Evolutionary conservation across 1,140 invertebrate species (phyloP).

Genomic region (Aleiodes sp.): DNA sequence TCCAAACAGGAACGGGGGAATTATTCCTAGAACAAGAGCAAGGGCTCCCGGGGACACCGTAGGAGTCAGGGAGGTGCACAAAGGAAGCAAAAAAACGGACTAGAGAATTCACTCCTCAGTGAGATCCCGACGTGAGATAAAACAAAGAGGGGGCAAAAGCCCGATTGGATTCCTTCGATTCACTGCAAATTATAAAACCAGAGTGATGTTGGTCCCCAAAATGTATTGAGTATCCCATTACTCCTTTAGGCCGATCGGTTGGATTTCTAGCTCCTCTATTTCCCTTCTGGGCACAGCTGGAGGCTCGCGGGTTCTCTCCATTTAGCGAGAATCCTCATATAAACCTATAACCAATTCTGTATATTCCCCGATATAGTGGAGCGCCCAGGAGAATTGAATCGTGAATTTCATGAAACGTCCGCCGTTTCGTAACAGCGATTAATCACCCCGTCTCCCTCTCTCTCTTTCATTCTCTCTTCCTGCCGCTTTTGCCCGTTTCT

Average conservation of each 20-base stretch:
- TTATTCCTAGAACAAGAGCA: conserved; percentile 21
- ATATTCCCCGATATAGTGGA: conserved; percentile 18
- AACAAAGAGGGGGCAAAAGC: conserved; percentile 14
- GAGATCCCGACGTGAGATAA: conserved; percentile 55
- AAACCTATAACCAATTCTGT: conserved; percentile 10
- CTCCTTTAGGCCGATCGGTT: background rate
- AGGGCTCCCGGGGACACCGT: background rate
- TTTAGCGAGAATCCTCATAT: conserved; percentile 16
- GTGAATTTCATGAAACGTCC: conserved; percentile 33
- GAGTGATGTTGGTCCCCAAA: background rate
- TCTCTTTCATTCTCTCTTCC: too few species aligned
- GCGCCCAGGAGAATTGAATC: conserved; percentile 24
- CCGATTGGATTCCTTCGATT: background rate
- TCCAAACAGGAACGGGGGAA: conserved; percentile 23
- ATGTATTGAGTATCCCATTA: conserved; percentile 1
- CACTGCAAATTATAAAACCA: conserved; percentile 56
- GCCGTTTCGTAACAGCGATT: conserved; percentile 33
- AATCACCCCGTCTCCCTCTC: conserved; percentile 32
- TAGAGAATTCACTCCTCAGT: conserved; percentile 5
- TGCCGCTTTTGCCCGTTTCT: too few species aligned
- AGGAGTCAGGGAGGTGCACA: background rate
- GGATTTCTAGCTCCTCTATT: conserved; percentile 27
- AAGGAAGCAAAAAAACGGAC: background rate
- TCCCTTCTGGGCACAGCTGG: conserved; percentile 36
- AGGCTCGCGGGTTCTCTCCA: conserved; percentile 14